A percentile compares a stretch with the other conserved stretches of the same genome.
These are phyloP conservation scores for Enteromius radiatus DNA, from an alignment of 2,797 vertebrate species.

Conservation along the genomic window DNA sequence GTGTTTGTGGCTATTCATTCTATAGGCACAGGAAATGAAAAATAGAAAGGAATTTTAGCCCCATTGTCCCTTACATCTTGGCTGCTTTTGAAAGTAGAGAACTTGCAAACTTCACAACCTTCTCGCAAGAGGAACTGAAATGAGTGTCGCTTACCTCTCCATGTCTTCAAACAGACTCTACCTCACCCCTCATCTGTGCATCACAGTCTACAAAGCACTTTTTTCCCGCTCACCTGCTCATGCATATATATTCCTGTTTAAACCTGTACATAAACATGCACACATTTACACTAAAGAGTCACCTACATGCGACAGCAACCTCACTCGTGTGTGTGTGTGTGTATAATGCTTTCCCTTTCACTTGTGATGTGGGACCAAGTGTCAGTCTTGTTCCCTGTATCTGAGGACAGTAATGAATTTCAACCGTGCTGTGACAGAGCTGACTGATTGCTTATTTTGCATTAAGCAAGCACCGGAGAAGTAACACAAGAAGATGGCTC, in stretches of 20 bases:
- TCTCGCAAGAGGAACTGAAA: not conserved
- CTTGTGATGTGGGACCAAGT: constrained; percentile 64
- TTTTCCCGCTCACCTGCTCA: not conserved
- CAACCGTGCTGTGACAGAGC: not conserved
- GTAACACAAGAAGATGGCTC: not conserved
- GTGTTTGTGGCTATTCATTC: not conserved
- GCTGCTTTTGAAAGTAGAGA: not conserved
- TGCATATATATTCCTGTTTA: constrained; percentile 2
- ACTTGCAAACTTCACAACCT: not conserved
- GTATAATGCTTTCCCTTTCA: constrained; percentile 42
- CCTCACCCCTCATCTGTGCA: constrained; percentile 37
- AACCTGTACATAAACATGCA: constrained; percentile 8
- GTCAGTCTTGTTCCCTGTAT: constrained; percentile 55
- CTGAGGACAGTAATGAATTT: constrained; percentile 24
- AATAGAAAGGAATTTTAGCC: not conserved
- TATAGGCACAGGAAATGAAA: not conserved
- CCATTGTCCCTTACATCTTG: not conserved
- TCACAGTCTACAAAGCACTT: not conserved
- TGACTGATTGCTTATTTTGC: not conserved
- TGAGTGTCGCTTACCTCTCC: constrained; percentile 56
- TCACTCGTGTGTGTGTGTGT: not conserved
- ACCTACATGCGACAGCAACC: constrained; percentile 1
- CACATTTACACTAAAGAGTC: constrained; percentile 30
- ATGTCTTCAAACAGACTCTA: constrained; percentile 39
- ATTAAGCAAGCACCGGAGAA: not conserved